phyloP scores from a whole-genome alignment of 2,797 vertebrate species.

The Pygocentrus nattereri region DNA sequence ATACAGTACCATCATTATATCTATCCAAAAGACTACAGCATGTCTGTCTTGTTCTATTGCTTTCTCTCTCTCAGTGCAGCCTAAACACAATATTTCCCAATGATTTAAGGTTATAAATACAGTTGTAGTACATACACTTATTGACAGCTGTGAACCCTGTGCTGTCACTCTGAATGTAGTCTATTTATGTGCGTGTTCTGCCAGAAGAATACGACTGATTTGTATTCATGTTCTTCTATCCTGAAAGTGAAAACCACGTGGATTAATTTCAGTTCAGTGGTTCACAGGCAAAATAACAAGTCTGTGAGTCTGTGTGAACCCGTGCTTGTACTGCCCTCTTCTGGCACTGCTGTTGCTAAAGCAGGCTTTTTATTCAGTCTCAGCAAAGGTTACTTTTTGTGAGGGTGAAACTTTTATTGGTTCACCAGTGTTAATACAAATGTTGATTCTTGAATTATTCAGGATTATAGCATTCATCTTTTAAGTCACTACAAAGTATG shows the following conservation, averaged over 20 bases:
- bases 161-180: not conserved
- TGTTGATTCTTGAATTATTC: not conserved
- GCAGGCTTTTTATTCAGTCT: not conserved
- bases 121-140: not conserved
- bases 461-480: not conserved
- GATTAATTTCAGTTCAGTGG: conserved; percentile 18
- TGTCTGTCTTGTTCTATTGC: not conserved
- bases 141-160: not conserved
- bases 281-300: not conserved
- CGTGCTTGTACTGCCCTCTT: conserved; percentile 5
- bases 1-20: not conserved
- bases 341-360: not conserved
- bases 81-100: not conserved
- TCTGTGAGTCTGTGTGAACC: not conserved
- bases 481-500: not conserved
- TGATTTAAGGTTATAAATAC: not conserved
- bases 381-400: not conserved
- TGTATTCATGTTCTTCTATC: not conserved
- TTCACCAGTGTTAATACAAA: not conserved
- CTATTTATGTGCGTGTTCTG: not conserved
- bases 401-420: not conserved
- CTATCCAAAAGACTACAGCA: not conserved
- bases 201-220: not conserved
- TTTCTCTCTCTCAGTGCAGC: not conserved
- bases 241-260: not conserved